These are phyloP conservation scores for Parasteatoda lunata DNA, from an alignment of 2,888 invertebrate genomes.

Conservation along the genomic window DNA sequence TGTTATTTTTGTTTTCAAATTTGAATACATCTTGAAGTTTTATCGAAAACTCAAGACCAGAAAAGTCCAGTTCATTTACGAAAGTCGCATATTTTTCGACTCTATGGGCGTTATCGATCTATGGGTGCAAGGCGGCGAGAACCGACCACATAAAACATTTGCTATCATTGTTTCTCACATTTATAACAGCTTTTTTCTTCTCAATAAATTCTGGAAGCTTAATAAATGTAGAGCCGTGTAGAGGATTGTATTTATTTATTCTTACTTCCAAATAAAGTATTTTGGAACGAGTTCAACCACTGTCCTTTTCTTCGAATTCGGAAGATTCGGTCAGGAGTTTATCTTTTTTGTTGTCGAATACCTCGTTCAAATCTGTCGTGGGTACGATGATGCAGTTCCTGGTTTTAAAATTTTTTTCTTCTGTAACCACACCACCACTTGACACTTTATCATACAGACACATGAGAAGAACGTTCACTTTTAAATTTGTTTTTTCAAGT, in stretches of 20 bases:
- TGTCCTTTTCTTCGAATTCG: conserved; percentile 73
- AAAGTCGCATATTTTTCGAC: background rate
- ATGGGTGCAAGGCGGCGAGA: background rate
- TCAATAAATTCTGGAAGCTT: background rate
- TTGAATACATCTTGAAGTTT: background rate
- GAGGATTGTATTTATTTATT: background rate
- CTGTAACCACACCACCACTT: too few species aligned
- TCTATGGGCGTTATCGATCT: background rate
- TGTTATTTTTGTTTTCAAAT: conserved; percentile 11
- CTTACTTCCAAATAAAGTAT: background rate
- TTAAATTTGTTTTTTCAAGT: too few species aligned
- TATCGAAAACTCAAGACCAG: conserved; percentile 7
- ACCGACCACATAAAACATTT: background rate
- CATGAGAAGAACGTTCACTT: too few species aligned
- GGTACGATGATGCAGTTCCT: too few species aligned
- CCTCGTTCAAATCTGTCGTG: too few species aligned
- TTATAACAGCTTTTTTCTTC: background rate
- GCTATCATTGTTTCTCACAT: background rate
- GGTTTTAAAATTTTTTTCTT: too few species aligned
- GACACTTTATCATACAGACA: too few species aligned
- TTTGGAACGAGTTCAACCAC: conserved; percentile 5
- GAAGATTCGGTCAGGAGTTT: conserved; percentile 69
- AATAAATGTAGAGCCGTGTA: background rate
- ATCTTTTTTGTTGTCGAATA: conserved; percentile 28
- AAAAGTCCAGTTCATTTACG: background rate